Base-by-base conservation (phyloP, 1,140 invertebrate species). In the Trichonephila inaurata region DNA sequence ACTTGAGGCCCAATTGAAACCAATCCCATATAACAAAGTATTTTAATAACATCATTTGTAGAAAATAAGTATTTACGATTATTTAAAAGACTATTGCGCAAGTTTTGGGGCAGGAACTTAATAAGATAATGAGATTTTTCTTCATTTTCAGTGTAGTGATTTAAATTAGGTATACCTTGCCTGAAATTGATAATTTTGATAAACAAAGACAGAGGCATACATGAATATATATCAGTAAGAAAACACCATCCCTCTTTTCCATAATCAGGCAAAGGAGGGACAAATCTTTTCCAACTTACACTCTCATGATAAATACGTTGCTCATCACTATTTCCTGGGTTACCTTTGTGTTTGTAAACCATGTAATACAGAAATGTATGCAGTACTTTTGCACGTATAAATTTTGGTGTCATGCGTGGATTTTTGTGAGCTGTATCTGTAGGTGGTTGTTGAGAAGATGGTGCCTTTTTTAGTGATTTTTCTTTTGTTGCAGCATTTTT, bases 331-430 rank as follows among this genome's bases (percentile, higher is more conserved):
- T 40, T 44, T 16, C 94, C 94, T n/a, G 95, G 94, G 62, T 96
- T 95, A 4, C 93, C 92, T 61, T 96, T 91, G 8, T 96, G 96
- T 19, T 96, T 95, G 91, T 97, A 97, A 2, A 97, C 96, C 8
- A 98, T 95, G 95, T 98, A 98, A 95, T 96, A 98, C 0, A 98
- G 94, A 83, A 97, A 96, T 94, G 97, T 96, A 95, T 98, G 97
- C 24, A 98, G 94, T 21, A 96, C 95, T 94, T 97, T 95, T 95
- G 97, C 97, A 60, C 97, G 96, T 4, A 97, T 95, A 94, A 98
- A 97, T 95, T 98, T 98, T 0, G 97, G 97, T 51, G 51, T 64
- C 19, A 61, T 24, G 12, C 51, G 51, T 10, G 51, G 44, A 85
- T 51, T 72, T 44, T 89, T 69, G 19, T 44, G 3, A 40, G 33